These are phyloP conservation scores for Danio aesculapii DNA, from an alignment of 2,797 vertebrate species.

Conservation along the genomic window DNA sequence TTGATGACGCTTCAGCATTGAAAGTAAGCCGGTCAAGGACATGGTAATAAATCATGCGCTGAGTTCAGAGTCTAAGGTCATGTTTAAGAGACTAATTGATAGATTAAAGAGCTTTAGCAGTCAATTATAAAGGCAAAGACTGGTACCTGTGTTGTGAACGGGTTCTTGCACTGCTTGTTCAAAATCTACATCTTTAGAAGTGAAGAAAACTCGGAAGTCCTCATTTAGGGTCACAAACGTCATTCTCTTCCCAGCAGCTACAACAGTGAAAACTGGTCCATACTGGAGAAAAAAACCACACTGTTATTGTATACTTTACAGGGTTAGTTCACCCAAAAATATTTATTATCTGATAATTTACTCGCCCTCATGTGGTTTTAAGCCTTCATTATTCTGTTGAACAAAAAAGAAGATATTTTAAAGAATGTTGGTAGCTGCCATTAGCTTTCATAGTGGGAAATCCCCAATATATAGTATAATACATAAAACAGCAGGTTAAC, in stretches of 20 bases:
- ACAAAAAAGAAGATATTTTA: too few relatives aligned
- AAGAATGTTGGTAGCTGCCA: too few relatives aligned
- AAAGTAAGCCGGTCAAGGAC: conserved; percentile 10
- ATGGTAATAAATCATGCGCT: background rate
- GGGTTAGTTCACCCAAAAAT: too few relatives aligned
- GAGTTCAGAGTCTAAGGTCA: conserved; percentile 16
- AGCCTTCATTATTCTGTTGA: too few relatives aligned
- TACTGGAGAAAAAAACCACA: conserved; percentile 66
- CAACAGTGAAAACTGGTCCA: conserved; percentile 83
- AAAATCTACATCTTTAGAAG: conserved; percentile 82
- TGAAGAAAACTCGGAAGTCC: conserved; percentile 80
- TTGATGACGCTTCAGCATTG: background rate
- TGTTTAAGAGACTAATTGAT: background rate
- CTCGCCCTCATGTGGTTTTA: too few relatives aligned
- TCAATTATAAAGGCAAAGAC: background rate
- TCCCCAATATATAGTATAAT: too few relatives aligned
- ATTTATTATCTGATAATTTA: too few relatives aligned
- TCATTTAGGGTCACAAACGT: conserved; percentile 85
- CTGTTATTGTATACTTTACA: background rate
- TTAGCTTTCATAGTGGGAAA: too few relatives aligned
- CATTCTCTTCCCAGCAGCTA: conserved; percentile 79
- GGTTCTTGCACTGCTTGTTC: conserved; percentile 81
- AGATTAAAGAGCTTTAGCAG: background rate
- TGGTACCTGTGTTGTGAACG: conserved; percentile 79
- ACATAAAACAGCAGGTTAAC: too few relatives aligned